These are phyloP conservation scores for Macrosteles quadrilineatus DNA, from an alignment of 1,140 invertebrate species.

Conservation along the genomic window DNA sequence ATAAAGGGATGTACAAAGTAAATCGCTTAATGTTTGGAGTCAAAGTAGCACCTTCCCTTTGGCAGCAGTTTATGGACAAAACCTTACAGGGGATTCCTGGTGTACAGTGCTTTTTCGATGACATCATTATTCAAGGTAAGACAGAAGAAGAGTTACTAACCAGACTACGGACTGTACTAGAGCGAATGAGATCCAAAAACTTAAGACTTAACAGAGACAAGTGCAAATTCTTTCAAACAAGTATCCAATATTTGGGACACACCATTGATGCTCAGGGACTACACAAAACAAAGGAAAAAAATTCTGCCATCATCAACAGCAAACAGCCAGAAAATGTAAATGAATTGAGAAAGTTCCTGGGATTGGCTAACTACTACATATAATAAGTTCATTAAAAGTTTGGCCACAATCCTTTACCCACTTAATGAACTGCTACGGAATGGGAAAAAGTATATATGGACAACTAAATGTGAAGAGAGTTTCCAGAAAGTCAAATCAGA, in stretches of 20 bases:
- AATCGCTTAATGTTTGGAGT: constrained; percentile 46
- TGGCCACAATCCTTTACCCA: too few species aligned
- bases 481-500: neutral
- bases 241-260: constrained; percentile 41
- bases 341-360: constrained; percentile 45
- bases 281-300: constrained; percentile 37
- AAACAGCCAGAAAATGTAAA: constrained; percentile 30
- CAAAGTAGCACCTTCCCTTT: constrained; percentile 41
- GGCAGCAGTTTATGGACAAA: constrained; percentile 45
- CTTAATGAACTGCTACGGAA: neutral
- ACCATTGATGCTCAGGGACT: constrained; percentile 37
- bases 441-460: neutral
- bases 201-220: too few species aligned
- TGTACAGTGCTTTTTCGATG: constrained; percentile 31
- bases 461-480: neutral
- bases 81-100: neutral
- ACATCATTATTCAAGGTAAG: constrained; percentile 28
- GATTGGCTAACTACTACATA: constrained; percentile 48
- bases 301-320: constrained; percentile 41
- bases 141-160: neutral
- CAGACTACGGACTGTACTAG: neutral
- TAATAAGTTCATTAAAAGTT: too few species aligned
- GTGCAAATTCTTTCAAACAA: too few species aligned
- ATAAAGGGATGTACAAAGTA: constrained; percentile 27
- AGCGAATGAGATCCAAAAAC: too few species aligned